Conservation (phyloP, 2,113 vertebrate species). For the Carollia perspicillata region DNA sequence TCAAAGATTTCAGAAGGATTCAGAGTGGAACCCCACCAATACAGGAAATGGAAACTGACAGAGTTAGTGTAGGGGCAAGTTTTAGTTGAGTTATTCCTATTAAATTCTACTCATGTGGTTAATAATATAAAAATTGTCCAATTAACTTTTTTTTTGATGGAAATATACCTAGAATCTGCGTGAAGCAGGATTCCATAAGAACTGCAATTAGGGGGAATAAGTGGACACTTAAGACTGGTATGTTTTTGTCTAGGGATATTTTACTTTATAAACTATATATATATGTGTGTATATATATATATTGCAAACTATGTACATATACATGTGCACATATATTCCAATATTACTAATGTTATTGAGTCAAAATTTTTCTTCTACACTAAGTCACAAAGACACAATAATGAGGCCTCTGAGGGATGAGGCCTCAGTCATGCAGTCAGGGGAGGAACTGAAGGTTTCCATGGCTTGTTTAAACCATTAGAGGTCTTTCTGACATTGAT, state of each 20-base stretch:
- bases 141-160: background rate
- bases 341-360: constrained; percentile 3
- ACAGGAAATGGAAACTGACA: constrained; percentile 60
- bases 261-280: background rate
- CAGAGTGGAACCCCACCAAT: background rate
- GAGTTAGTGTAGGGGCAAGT: constrained; percentile 21
- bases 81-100: constrained; percentile 44
- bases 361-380: constrained; percentile 13
- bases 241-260: background rate
- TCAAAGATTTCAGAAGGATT: constrained; percentile 38
- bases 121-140: constrained; percentile 46
- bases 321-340: background rate
- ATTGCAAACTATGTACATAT: background rate
- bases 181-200: constrained; percentile 6
- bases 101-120: constrained; percentile 60
- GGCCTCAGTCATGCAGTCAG: background rate
- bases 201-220: background rate
- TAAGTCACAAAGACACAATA: constrained; percentile 39
- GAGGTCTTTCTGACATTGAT: constrained; percentile 27
- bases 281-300: too few species aligned
- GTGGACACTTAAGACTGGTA: background rate
- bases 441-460: background rate
- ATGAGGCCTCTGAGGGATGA: constrained; percentile 46
- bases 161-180: constrained; percentile 26
- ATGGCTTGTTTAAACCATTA: constrained; percentile 35